phyloP scores from a whole-genome alignment of 1,140 invertebrate species.

The Triops cancriformis region DNA sequence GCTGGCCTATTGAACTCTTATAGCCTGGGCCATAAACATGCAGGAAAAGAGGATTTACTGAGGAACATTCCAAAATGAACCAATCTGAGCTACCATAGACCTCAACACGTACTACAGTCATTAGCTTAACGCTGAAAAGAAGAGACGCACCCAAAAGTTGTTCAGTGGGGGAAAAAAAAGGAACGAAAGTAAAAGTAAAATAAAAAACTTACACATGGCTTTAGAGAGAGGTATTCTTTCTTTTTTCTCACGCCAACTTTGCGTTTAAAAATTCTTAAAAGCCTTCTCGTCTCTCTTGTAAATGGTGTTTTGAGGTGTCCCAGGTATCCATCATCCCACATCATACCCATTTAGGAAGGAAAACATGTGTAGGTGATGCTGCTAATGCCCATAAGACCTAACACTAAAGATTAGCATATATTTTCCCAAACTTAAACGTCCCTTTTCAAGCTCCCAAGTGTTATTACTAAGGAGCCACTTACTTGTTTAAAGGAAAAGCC shows the following conservation, averaged over 20 bases:
- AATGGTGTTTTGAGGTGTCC: too few species aligned
- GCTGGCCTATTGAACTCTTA: not conserved
- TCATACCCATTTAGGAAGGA: not conserved
- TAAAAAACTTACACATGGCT: too few species aligned
- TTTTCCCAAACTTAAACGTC: not conserved
- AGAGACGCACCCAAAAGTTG: not conserved
- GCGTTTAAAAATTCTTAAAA: too few species aligned
- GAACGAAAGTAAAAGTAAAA: too few species aligned
- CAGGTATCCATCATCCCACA: not conserved
- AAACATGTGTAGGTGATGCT: not conserved
- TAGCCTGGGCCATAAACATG: not conserved
- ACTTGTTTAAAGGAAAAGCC: not conserved
- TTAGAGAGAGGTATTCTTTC: too few species aligned
- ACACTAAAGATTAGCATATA: not conserved
- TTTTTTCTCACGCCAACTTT: too few species aligned
- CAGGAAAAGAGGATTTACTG: not conserved
- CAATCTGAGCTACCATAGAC: not conserved
- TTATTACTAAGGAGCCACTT: not conserved
- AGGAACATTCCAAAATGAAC: not conserved
- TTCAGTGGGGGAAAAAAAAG: too few species aligned
- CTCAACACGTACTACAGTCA: conserved; percentile 4
- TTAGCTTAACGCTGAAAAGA: not conserved
- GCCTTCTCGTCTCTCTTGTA: too few species aligned
- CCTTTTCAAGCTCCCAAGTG: not conserved
- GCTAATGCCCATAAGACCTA: not conserved